Evolutionary conservation across 2,888 invertebrate genomes (phyloP), one percentile per base, ranked within the genome.

Genomic region (Ischnus inquisitorius): DNA sequence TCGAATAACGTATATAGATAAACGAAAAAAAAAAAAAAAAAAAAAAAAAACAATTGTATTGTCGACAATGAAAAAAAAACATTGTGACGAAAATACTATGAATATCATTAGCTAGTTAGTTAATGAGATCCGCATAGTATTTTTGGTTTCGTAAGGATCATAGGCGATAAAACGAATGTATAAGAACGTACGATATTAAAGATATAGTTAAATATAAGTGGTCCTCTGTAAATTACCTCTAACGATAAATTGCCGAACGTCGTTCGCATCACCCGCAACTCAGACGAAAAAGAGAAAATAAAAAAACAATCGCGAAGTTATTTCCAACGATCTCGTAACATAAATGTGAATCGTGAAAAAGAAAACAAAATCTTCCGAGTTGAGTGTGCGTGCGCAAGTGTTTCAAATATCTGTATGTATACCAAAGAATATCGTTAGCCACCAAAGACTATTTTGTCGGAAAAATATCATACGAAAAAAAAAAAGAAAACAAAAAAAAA

Each of bases 381-480:
- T 80, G 80, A 64, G 48, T 46, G 76, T 64, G 84, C 16, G 8
- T 39, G 80, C 76, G 77, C 57, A 34, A 28, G 41, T 65, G 41
- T 78, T 69, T 75, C 74, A 64, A 75, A 81, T 81, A 78, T 79
- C 71, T 78, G 57, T 78, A 64, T 75, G 81, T 81, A 79, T 79
- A 81, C 78, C 75, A 75, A 57, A 78, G 71, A 79, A 81, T 74
- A 79, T 78, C 64, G 57, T 81, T 75, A 78, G 71, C 71, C 81
- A 81, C 64, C 69, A 84, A 82, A 81, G 65, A 84, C 69, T 84
- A 84, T 84, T 84, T 84, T 84, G 81, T 84, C 84, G 78, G 22
- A 79, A 60, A 60, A 28, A 81, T 81, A 81, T 79, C 75, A 41
- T 76, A 69, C 16, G 19, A 39, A 34, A 57, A 46, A 79, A 64